A percentile compares a stretch with the other conserved stretches of the same genome.
Evolutionary conservation across 1,140 invertebrate species (phyloP).

Genomic region (Drosophila saltans): DNA sequence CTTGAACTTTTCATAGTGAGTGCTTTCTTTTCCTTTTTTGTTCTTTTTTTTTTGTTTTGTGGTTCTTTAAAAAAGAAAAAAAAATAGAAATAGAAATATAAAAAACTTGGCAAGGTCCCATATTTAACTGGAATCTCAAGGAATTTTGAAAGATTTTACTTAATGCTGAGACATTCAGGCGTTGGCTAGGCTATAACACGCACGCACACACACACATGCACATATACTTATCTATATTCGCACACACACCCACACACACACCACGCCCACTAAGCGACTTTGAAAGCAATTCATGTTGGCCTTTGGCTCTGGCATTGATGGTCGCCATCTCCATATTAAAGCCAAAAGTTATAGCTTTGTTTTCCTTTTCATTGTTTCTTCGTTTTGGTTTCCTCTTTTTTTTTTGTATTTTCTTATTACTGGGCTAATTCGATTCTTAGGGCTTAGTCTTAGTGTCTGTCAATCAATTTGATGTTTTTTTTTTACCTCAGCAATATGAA

Average conservation of each 20-base stretch:
- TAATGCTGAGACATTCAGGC: slow-evolving; percentile 55
- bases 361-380: slow-evolving; percentile 41
- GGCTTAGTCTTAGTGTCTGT: slow-evolving; percentile 46
- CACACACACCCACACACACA: slow-evolving; percentile 26
- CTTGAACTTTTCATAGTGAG: slow-evolving; percentile 22
- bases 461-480: slow-evolving; percentile 42
- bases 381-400: slow-evolving; percentile 37
- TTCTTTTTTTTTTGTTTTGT: slow-evolving; percentile 5
- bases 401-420: slow-evolving; percentile 8
- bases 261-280: slow-evolving; percentile 65
- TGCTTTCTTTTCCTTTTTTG: slow-evolving; percentile 27
- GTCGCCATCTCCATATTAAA: slow-evolving; percentile 60
- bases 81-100: not conserved
- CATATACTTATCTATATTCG: slow-evolving; percentile 15
- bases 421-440: slow-evolving; percentile 49
- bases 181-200: slow-evolving; percentile 51
- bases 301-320: slow-evolving; percentile 66
- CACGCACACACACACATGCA: slow-evolving; percentile 21
- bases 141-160: slow-evolving; percentile 63
- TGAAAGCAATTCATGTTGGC: slow-evolving; percentile 71
- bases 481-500: slow-evolving; percentile 33
- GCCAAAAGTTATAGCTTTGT: slow-evolving; percentile 56
- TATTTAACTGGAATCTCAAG: slow-evolving; percentile 54
- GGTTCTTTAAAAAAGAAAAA: not conserved
- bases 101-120: slow-evolving; percentile 32